phyloP scores from a whole-genome alignment of 35 echinoderm and acorn worm species.

The Apostichopus parvimensis region DNA sequence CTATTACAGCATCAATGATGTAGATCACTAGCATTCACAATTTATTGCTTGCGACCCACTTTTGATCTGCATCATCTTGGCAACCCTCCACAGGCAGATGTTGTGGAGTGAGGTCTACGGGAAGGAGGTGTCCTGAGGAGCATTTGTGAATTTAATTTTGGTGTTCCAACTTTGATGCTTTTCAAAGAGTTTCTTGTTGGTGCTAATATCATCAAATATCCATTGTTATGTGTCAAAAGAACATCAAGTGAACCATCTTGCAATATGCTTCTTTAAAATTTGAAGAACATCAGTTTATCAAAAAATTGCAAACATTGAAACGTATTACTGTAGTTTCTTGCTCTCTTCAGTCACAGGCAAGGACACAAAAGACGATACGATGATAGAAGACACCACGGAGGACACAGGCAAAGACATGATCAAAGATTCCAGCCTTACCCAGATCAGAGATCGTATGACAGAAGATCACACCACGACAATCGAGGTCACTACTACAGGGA shows the following conservation, averaged over 20 bases:
- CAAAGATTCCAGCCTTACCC: neutral
- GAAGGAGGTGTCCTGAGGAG: neutral
- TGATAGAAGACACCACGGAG: neutral
- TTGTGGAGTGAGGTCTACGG: no score
- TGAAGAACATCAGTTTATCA: neutral
- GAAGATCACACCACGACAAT: neutral
- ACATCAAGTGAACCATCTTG: no score
- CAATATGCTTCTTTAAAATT: neutral
- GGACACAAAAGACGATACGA: conserved; percentile 18
- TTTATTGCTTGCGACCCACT: neutral
- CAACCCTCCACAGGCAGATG: no score
- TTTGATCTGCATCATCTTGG: no score
- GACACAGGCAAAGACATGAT: neutral
- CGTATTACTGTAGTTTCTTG: neutral
- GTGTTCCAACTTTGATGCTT: neutral
- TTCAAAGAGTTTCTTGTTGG: no score
- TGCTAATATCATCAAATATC: no score
- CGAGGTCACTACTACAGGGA: neutral
- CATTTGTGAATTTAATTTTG: neutral
- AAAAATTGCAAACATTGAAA: neutral
- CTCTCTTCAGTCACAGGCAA: neutral
- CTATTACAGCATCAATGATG: no score
- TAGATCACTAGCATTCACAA: neutral
- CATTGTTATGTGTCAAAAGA: no score
- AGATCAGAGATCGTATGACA: conserved; percentile 3